Evolutionary conservation across 2,888 invertebrate species (phyloP).

Genomic region (Beris morrisii): DNA sequence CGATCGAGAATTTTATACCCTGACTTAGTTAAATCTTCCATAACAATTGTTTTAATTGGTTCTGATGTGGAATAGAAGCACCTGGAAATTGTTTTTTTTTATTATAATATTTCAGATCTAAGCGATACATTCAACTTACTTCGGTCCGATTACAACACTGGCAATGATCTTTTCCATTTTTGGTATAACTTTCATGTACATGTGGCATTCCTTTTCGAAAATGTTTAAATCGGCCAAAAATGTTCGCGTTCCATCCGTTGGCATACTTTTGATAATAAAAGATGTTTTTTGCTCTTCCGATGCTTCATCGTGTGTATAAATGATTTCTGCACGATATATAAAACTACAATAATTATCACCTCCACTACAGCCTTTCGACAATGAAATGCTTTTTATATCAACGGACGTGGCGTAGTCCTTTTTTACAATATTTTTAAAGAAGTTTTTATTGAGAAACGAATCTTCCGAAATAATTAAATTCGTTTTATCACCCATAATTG

Average conservation of each 20-base stretch:
- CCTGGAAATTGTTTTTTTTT: slow-evolving; percentile 40
- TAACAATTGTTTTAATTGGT: slow-evolving; percentile 53
- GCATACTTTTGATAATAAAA: slow-evolving; percentile 52
- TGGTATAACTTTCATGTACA: slow-evolving; percentile 56
- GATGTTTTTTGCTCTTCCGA: slow-evolving; percentile 44
- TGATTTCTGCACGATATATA: slow-evolving; percentile 48
- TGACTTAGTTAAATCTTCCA: slow-evolving; percentile 57
- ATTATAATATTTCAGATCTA: neutral
- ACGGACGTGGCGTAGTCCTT: slow-evolving; percentile 49
- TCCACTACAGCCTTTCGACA: slow-evolving; percentile 48
- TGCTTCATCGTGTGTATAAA: neutral
- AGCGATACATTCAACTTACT: slow-evolving; percentile 42
- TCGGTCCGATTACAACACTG: slow-evolving; percentile 50
- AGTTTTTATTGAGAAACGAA: slow-evolving; percentile 41
- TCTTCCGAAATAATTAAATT: neutral
- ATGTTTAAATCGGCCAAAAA: slow-evolving; percentile 56
- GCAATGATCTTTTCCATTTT: slow-evolving; percentile 55
- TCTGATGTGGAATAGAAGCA: slow-evolving; percentile 50
- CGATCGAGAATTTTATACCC: slow-evolving; percentile 61
- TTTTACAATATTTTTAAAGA: slow-evolving; percentile 51
- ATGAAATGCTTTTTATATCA: slow-evolving; percentile 49
- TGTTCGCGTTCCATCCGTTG: slow-evolving; percentile 53
- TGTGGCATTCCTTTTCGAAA: slow-evolving; percentile 57
- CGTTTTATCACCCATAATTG: neutral
- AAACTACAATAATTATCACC: slow-evolving; percentile 55